Base-by-base conservation (phyloP, 2,797 vertebrate species). In the Podargus strigoides region DNA sequence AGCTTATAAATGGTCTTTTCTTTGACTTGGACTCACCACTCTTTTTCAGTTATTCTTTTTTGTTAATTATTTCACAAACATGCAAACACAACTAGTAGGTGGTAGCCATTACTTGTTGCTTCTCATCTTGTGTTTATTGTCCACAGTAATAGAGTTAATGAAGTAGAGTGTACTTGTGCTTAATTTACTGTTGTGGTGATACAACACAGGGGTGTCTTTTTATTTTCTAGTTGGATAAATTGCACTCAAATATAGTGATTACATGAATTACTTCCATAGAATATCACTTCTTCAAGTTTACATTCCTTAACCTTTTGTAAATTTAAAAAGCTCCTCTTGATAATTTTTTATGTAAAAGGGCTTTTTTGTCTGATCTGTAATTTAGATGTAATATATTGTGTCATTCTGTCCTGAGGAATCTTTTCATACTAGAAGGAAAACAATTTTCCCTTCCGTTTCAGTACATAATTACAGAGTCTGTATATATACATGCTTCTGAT, bases 61-160 rank as follows among this genome's bases (percentile, higher is more conserved):
- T 18, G 28, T 55, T 59, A 59, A 28, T 60, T 67, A 23, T 86
- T 84, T 75, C 26, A 26, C 41, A 53, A 16, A 30, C 15, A 5
- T 30, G 19, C 37, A 39, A 39, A 49, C 5, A 12, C 0, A 8
- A 34, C 34, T 55, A 0, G 0, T 5, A 39, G 26, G 6, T n/a
- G 30, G 32, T 41, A n/a, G 34, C 42, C 46, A 20, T 14, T 81
- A 22, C 46, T 52, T 72, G 23, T n/a, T 66, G 5, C 19, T 69
- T 86, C 44, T 63, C 14, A 2, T n/a, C n/a, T n/a, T n/a, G n/a
- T 49, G 41, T 32, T 24, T 72, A 1, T 32, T 89, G 41, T 32
- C 39, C 63, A 67, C 16, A 64, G 32, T 13, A 46, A 15, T 3
- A 30, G 72, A 50, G 21, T 34, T 74, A 20, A 50, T 37, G 41